Evolutionary conservation across 1,140 invertebrate genomes (phyloP).

Genomic region (Trachelipus rathkii): DNA sequence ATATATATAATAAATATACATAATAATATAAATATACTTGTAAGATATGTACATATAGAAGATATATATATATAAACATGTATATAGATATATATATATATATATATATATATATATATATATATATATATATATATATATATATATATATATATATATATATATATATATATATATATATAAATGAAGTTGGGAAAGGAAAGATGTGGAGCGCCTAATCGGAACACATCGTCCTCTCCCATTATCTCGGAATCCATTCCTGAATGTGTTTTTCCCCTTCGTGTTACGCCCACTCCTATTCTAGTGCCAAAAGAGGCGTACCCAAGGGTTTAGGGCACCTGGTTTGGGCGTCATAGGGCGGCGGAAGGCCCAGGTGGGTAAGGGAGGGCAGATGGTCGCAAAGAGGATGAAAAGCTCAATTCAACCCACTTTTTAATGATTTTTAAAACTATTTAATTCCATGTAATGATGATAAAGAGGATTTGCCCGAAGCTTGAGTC

Average conservation of each 20-base stretch:
- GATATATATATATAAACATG: no score
- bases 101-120: no score
- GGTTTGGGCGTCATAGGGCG: slow-evolving; percentile 2
- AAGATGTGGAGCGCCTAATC: background rate
- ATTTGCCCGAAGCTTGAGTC: no score
- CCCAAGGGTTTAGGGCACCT: background rate
- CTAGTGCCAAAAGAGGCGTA: background rate
- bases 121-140: no score
- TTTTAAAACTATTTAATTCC: background rate
- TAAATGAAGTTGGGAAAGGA: background rate
- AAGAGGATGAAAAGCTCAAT: background rate
- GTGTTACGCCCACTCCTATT: slow-evolving; percentile 4
- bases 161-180: no score
- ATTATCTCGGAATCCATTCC: background rate
- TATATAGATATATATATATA: no score
- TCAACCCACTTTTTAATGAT: background rate
- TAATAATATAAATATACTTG: no score
- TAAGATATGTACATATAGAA: no score
- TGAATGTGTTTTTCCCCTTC: slow-evolving; percentile 12
- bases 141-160: no score
- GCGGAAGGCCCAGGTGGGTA: slow-evolving; percentile 1
- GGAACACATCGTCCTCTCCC: background rate
- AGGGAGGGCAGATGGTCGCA: slow-evolving; percentile 6
- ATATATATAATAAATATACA: no score
- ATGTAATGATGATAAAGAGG: background rate